Evolutionary conservation across 2,797 vertebrate genomes (phyloP), one percentile per base, ranked within the genome.

Genomic region (Intellagama lesueurii): DNA sequence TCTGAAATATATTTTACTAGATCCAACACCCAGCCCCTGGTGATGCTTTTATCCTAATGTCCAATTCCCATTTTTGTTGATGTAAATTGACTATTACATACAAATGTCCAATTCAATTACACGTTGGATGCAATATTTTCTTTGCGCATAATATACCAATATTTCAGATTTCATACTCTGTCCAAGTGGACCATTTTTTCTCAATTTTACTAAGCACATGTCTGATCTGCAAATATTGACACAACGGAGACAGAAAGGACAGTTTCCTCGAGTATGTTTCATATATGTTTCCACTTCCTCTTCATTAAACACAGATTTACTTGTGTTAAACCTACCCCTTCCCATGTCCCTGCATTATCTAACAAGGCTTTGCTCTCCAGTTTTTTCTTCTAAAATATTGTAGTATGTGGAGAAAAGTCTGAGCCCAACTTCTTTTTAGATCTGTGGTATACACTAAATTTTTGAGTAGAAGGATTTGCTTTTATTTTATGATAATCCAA

Each of bases 191-290:
- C 22, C 75, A 12, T 77, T 35, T 47, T 77, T 77, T 77, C 40
- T 77, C 75, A 77, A 28, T 77, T 9, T 47, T 77, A 28, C 75
- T 47, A 77, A 77, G 26, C 75, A 47, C 9, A 77, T 47, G 75
- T 77, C 44, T 77, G 75, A 77, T 77, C 75, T 44, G 44, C 75
- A 77, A 77, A 77, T 77, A 77, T 77, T 77, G 75, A 47, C 7
- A 77, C 75, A 47, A 44, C 28, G 5, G 75, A 47, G 40, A 22
- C 40, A 28, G 40, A 77, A 77, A 75, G 32, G n/a, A 14, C 72
- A 75, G 11, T 47, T 64, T 77, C 9, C 7, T 76, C 73, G 9
- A 44, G 35, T 44, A 76, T 76, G 40, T 11, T 24, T 9, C 24
- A 40, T 9, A 76, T 76, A 8, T 76, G 73, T 76, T 76, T 76